These are phyloP conservation scores for Galeopterus variegatus DNA, from an alignment of 2,113 vertebrate genomes.

Conservation along the genomic window DNA sequence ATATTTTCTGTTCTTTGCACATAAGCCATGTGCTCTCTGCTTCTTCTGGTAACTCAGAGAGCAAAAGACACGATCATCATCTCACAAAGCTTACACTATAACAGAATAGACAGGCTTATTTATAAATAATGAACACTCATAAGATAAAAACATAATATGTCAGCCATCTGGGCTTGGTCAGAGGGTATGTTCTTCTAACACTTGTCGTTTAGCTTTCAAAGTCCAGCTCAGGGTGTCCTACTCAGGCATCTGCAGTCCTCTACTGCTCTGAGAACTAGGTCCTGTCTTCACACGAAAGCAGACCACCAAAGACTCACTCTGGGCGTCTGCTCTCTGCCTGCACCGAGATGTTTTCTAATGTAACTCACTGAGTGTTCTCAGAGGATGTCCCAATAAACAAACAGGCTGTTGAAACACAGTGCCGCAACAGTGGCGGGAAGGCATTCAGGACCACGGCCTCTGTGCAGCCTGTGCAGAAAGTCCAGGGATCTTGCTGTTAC, in stretches of 20 bases:
- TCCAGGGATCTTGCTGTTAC: too few species aligned
- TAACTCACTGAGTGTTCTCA: background rate
- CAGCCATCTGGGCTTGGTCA: rapidly evolving
- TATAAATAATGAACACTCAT: background rate
- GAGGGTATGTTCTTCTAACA: background rate
- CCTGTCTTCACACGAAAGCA: background rate
- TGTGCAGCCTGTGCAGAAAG: rapidly evolving
- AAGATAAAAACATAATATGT: background rate
- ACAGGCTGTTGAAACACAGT: background rate
- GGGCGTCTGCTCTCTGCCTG: rapidly evolving
- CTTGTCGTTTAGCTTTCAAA: background rate
- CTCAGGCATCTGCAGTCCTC: rapidly evolving
- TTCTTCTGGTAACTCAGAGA: background rate
- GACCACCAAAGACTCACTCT: background rate
- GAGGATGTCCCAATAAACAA: background rate
- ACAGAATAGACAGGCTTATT: background rate
- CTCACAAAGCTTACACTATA: rapidly evolving
- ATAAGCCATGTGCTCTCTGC: rapidly evolving
- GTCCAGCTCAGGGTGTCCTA: background rate
- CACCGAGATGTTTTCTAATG: rapidly evolving
- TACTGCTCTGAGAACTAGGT: background rate
- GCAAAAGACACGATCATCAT: background rate
- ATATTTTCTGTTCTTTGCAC: too few species aligned
- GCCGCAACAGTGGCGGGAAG: background rate
- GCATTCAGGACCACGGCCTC: rapidly evolving